These are phyloP conservation scores for Lasioglossum figueresi DNA, from an alignment of 2,888 invertebrate species.

Conservation along the genomic window DNA sequence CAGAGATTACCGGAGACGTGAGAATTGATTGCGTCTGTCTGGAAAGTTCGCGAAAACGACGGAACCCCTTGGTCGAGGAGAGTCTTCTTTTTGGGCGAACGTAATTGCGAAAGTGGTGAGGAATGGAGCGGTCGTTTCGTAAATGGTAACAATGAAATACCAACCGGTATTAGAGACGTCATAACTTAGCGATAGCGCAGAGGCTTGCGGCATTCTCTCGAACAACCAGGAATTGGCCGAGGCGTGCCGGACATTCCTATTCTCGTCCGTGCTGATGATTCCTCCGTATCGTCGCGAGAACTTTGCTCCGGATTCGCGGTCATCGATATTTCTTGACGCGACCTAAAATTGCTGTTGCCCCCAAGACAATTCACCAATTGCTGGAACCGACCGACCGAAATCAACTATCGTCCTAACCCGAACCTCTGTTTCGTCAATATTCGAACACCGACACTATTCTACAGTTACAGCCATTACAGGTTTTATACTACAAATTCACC, in stretches of 20 bases:
- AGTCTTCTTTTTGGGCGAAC: constrained; percentile 2
- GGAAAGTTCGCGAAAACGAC: neutral
- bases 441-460: neutral
- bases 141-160: constrained; percentile 68
- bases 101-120: constrained; percentile 47
- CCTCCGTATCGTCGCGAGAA: constrained; percentile 45
- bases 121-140: constrained; percentile 51
- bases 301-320: constrained; percentile 43
- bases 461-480: too few species aligned
- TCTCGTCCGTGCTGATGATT: constrained; percentile 45
- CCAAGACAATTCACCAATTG: constrained; percentile 3
- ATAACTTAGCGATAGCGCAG: constrained; percentile 66
- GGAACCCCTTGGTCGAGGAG: neutral
- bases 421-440: neutral
- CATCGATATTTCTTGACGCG: constrained; percentile 35
- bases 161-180: constrained; percentile 67
- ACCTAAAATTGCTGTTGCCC: constrained; percentile 28
- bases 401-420: neutral
- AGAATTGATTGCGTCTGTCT: neutral
- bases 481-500: too few species aligned
- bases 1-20: constrained; percentile 4
- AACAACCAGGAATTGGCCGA: constrained; percentile 65
- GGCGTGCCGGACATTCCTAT: constrained; percentile 60
- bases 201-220: constrained; percentile 62
- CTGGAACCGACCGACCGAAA: neutral